phyloP scores from a whole-genome alignment of 2,797 vertebrate genomes.

The Notoglanidium macrostoma region DNA sequence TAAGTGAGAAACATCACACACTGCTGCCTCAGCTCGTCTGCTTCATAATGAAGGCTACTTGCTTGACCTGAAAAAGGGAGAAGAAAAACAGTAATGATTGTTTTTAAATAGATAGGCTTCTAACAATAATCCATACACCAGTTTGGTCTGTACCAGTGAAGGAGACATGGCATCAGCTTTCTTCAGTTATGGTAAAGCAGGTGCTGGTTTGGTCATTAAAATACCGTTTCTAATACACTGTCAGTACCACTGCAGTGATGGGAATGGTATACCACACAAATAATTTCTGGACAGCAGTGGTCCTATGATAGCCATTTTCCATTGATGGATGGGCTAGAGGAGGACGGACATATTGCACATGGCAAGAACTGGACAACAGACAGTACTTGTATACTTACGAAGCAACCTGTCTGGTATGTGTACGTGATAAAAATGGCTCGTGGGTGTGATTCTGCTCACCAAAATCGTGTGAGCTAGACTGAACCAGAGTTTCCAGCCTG shows the following conservation, averaged over 20 bases:
- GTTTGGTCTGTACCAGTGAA: not conserved
- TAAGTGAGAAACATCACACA: constrained; percentile 91
- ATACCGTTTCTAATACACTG: not conserved
- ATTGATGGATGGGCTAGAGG: not conserved
- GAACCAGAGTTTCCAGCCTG: constrained; percentile 83
- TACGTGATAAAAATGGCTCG: not conserved
- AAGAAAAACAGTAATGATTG: constrained; percentile 19
- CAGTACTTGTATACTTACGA: not conserved
- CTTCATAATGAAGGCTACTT: constrained; percentile 85
- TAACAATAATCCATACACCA: not conserved
- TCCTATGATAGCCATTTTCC: not conserved
- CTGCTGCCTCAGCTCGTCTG: constrained; percentile 83
- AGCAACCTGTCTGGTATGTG: not conserved
- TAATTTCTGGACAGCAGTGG: not conserved
- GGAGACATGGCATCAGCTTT: not conserved
- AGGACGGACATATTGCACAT: not conserved
- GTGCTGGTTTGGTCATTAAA: not conserved
- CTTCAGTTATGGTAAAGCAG: not conserved
- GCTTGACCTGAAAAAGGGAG: constrained; percentile 79
- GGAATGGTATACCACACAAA: not conserved
- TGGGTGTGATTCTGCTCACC: constrained; percentile 78
- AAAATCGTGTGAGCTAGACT: constrained; percentile 85
- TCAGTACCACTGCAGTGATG: not conserved
- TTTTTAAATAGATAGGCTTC: not conserved
- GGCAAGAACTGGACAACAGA: not conserved